Evolutionary conservation across 2,797 vertebrate genomes (phyloP).

Genomic region (Schizopygopsis malacanthus): DNA sequence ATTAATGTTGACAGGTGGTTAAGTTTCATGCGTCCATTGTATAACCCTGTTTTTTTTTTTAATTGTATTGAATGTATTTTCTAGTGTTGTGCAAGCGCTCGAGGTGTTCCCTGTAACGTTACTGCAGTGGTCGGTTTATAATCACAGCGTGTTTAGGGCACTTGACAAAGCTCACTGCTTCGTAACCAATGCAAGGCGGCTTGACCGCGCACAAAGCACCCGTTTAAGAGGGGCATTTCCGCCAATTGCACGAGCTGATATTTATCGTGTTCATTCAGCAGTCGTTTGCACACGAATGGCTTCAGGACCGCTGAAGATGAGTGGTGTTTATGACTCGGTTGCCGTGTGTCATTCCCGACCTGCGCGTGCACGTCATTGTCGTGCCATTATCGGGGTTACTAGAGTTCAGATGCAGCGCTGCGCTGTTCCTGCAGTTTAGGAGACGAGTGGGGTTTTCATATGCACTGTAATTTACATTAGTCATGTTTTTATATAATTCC

Average conservation of each 20-base stretch:
- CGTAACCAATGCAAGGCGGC: background rate
- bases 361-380: conserved; percentile 45
- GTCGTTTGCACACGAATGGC: background rate
- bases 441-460: background rate
- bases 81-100: background rate
- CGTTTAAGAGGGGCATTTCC: background rate
- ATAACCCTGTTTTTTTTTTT: background rate
- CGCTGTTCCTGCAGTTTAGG: background rate
- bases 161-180: background rate
- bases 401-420: conserved; percentile 51
- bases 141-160: background rate
- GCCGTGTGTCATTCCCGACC: conserved; percentile 8
- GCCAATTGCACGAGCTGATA: background rate
- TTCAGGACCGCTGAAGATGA: background rate
- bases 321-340: conserved; percentile 10
- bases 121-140: conserved; percentile 32
- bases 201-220: conserved; percentile 11
- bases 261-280: background rate
- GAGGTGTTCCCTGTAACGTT: background rate
- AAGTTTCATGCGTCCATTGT: background rate
- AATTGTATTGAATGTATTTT: background rate
- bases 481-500: background rate
- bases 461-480: background rate
- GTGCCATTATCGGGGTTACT: conserved; percentile 61
- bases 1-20: conserved; percentile 14